Evolutionary conservation across 2,888 invertebrate species (phyloP).

Genomic region (Artemia sp.): DNA sequence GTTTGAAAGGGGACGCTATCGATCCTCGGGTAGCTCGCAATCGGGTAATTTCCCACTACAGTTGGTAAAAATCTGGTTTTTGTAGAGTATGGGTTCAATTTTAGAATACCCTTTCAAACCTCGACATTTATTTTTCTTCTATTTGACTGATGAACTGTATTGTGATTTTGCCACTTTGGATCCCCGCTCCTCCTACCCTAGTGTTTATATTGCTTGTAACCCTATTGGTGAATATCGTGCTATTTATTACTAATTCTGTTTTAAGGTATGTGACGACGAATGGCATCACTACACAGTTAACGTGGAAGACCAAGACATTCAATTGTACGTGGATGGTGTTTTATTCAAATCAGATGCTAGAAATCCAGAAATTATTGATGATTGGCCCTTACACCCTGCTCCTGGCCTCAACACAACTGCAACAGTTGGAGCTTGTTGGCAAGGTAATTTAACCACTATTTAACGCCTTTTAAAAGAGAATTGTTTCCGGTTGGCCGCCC

Average conservation of each 20-base stretch:
- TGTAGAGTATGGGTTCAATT: too few species aligned
- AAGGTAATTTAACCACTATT: conserved; percentile 40
- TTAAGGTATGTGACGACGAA: conserved; percentile 77
- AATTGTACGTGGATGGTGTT: conserved; percentile 73
- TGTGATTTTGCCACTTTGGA: too few species aligned
- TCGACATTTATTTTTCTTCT: too few species aligned
- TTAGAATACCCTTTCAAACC: too few species aligned
- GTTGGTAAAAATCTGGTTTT: too few species aligned
- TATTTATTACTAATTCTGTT: not conserved
- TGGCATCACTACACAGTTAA: conserved; percentile 97
- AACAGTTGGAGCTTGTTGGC: conserved; percentile 94
- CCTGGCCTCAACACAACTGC: conserved; percentile 83
- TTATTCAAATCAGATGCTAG: conserved; percentile 47
- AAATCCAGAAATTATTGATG: conserved; percentile 93
- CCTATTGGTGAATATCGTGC: too few species aligned
- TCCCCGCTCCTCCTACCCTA: too few species aligned
- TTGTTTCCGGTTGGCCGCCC: not conserved
- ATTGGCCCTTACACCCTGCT: conserved; percentile 94
- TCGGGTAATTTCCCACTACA: too few species aligned
- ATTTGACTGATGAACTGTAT: too few species aligned
- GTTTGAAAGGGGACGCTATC: too few species aligned
- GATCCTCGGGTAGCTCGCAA: too few species aligned
- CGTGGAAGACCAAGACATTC: conserved; percentile 77
- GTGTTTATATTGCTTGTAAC: too few species aligned
- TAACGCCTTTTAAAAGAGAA: not conserved